Base-by-base conservation (phyloP, 2,888 invertebrate genomes). In the Brachyptera putata region DNA sequence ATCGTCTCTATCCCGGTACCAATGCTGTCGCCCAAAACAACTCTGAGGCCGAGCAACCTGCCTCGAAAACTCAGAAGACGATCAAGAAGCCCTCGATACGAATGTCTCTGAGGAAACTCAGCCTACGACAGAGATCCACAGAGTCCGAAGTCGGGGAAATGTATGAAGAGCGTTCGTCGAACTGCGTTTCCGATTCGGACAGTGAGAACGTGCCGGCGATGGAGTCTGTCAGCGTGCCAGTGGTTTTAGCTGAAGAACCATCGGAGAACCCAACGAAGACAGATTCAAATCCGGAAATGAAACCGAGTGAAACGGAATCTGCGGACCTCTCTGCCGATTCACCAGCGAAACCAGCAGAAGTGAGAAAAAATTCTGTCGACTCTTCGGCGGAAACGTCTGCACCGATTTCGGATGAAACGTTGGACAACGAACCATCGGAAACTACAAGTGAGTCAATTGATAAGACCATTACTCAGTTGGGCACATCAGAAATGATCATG, bases 71-170 rank as follows among this genome's bases (percentile, higher is more conserved):
- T 18, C 62, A 61, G 14, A 63, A 60, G 9, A 57, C 66, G 1
- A 61, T 63, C 34, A 63, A 65, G 60, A 65, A 67, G 7, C 65
- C 66, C 46, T 61, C 64, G 2, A 65, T 63, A 41, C 64, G 64
- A 3, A 43, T 56, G 21, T 46, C 46, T 16, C 36, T 21, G 34
- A 34, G 53, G 14, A 30, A 36, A 5, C 22, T 67, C 46, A 60
- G 57, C 1, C 56, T 62, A 1, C n/a, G 65, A 1, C 30, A 62
- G 34, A 21, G 21, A 7, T 36, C 66, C 1, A 48, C 24, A 0
- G 63, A 58, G 24, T 26, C 43, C 9, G 46, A 60, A 25, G 46
- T 49, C 26, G 34, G 55, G 11, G 55, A 30, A 30, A 62, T 25
- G 22, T 24, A 49, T 30, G 18, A 57, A 58, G 2, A 65, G 64